Conservation (phyloP, 2,113 vertebrate genomes). For the Tachuris rubrigastra region DNA sequence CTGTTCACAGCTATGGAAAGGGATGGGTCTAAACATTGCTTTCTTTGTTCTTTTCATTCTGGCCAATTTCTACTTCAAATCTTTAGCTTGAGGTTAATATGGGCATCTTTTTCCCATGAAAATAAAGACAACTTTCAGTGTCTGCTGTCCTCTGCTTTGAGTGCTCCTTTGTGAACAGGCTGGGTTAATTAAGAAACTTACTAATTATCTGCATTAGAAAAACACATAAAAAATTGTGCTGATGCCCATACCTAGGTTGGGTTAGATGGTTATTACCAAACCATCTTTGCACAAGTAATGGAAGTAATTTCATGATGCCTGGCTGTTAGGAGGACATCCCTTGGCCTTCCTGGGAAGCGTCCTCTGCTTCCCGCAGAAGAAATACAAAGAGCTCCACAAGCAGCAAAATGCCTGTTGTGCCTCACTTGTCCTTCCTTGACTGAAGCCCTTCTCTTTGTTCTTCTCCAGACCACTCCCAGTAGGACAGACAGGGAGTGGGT, state of each 20-base stretch:
- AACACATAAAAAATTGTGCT: not conserved
- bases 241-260: not conserved
- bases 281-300: not conserved
- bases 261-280: not conserved
- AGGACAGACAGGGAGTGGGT: not conserved
- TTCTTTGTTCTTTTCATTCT: not conserved
- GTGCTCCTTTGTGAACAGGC: not conserved
- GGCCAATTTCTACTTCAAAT: not conserved
- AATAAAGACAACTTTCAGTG: not conserved
- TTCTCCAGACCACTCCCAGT: not conserved
- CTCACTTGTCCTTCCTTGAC: not conserved
- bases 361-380: not conserved
- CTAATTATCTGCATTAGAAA: not conserved
- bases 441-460: not conserved
- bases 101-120: not conserved
- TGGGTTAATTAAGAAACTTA: not conserved
- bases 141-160: not conserved
- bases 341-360: not conserved
- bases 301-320: not conserved
- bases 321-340: not conserved
- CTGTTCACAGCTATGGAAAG: not conserved
- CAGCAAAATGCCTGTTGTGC: not conserved
- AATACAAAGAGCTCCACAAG: not conserved
- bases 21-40: not conserved
- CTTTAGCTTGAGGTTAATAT: not conserved